Conservation (phyloP, 2,113 vertebrate species). For the Montifringilla adamsi region DNA sequence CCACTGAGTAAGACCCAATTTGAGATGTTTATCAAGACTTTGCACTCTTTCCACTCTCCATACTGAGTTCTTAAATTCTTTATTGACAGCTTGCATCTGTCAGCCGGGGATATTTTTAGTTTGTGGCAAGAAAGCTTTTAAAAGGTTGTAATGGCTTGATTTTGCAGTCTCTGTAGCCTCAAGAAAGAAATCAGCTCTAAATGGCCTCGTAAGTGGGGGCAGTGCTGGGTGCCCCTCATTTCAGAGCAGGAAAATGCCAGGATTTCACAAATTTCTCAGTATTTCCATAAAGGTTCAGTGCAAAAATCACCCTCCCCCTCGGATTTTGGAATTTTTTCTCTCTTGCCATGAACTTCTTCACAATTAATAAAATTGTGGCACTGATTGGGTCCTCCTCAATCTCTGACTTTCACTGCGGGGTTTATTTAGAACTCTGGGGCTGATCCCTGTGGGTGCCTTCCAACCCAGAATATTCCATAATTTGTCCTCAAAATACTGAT, state of each 20-base stretch:
- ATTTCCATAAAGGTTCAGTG: not conserved
- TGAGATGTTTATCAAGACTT: slow-evolving; percentile 97
- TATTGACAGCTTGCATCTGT: slow-evolving; percentile 84
- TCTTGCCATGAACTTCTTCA: not conserved
- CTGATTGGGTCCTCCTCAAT: not conserved
- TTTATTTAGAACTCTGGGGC: not conserved
- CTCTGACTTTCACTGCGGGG: not conserved
- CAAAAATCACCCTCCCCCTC: not conserved
- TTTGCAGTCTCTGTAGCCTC: not conserved
- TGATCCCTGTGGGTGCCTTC: not conserved
- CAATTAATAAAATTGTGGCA: fast-evolving
- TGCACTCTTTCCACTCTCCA: slow-evolving; percentile 88
- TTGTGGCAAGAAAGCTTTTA: slow-evolving; percentile 78
- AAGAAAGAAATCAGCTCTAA: slow-evolving; percentile 39
- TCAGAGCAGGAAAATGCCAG: not conserved
- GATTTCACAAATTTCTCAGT: not conserved
- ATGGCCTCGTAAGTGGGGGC: not conserved
- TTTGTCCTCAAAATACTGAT: not conserved
- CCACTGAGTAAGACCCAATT: slow-evolving; percentile 98
- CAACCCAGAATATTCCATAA: not conserved
- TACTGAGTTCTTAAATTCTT: slow-evolving; percentile 82
- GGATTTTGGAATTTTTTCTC: fast-evolving
- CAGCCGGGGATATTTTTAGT: slow-evolving; percentile 80
- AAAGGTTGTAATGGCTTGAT: slow-evolving; percentile 70
- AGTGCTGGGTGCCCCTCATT: not conserved